Evolutionary conservation across 1,140 invertebrate species (phyloP).

Genomic region (Leptoteleia sp.): DNA sequence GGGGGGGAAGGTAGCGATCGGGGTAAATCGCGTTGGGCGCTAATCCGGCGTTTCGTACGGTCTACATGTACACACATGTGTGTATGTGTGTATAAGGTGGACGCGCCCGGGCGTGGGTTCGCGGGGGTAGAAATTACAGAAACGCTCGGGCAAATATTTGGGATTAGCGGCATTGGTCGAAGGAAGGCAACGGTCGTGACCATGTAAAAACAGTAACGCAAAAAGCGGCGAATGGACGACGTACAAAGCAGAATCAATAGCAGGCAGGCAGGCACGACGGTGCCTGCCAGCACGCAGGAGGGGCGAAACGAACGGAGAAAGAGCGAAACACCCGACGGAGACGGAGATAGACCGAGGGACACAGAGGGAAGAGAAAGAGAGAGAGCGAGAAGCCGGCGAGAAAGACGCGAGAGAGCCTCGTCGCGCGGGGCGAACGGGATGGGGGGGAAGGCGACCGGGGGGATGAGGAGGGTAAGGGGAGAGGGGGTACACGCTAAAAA

Average conservation of each 20-base stretch:
- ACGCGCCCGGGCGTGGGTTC: conserved; percentile 4
- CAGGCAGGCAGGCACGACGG: conserved; percentile 57
- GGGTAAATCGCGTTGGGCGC: conserved; percentile 12
- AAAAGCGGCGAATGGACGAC: conserved; percentile 67
- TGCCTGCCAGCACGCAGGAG: conserved; percentile 52
- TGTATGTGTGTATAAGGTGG: conserved; percentile 10
- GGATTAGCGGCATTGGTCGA: conserved; percentile 57
- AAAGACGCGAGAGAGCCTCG: no score
- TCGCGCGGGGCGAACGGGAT: no score
- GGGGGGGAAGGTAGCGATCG: background rate
- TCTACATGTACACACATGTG: no score
- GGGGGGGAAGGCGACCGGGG: no score
- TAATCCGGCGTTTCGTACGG: conserved; percentile 39
- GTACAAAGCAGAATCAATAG: conserved; percentile 70
- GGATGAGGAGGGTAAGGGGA: no score
- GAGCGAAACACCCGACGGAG: conserved; percentile 41
- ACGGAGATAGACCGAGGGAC: conserved; percentile 32
- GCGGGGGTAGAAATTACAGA: conserved; percentile 43
- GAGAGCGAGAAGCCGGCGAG: conserved; percentile 23
- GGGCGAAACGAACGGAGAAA: conserved; percentile 41
- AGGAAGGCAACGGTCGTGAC: conserved; percentile 57
- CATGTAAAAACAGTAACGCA: conserved; percentile 68
- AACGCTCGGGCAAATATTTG: conserved; percentile 52
- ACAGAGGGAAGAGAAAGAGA: no score
- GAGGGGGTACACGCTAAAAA: conserved; percentile 52